phyloP scores from a whole-genome alignment of 1,140 invertebrate genomes.

The Drosophila sproati region DNA sequence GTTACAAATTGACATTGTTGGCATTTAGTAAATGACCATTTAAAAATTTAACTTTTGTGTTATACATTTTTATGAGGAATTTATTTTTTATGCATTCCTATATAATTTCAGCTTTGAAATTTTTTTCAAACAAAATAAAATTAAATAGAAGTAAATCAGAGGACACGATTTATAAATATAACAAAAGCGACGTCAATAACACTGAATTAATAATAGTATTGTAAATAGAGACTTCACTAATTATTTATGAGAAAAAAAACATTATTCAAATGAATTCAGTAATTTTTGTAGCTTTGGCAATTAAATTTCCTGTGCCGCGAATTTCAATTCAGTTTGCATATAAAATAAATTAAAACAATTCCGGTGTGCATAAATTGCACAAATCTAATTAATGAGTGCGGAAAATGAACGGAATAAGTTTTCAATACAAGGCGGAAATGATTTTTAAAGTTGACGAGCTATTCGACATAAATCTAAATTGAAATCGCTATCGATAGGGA shows the following conservation, averaged over 20 bases:
- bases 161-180: neutral
- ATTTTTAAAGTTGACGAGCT: neutral
- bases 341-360: slow-evolving; percentile 42
- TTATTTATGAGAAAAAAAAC: neutral
- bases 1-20: no score
- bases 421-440: slow-evolving; percentile 1
- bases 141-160: neutral
- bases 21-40: no score
- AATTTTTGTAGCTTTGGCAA: slow-evolving; percentile 25
- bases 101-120: no score
- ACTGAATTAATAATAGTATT: neutral
- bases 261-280: neutral
- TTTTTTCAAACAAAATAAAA: neutral
- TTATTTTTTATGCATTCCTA: no score
- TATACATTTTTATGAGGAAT: no score
- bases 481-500: slow-evolving; percentile 32
- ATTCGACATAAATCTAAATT: slow-evolving; percentile 5
- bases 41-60: no score
- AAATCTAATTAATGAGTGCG: slow-evolving; percentile 37
- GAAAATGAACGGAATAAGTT: slow-evolving; percentile 10
- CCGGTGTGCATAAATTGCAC: slow-evolving; percentile 32
- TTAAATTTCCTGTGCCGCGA: slow-evolving; percentile 47
- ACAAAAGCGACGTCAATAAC: neutral
- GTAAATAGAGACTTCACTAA: neutral
- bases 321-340: slow-evolving; percentile 45